A percentile compares a stretch with the other conserved stretches of the same genome.
phyloP scores from a whole-genome alignment of 2,113 vertebrate genomes.

The Callipepla squamata region DNA sequence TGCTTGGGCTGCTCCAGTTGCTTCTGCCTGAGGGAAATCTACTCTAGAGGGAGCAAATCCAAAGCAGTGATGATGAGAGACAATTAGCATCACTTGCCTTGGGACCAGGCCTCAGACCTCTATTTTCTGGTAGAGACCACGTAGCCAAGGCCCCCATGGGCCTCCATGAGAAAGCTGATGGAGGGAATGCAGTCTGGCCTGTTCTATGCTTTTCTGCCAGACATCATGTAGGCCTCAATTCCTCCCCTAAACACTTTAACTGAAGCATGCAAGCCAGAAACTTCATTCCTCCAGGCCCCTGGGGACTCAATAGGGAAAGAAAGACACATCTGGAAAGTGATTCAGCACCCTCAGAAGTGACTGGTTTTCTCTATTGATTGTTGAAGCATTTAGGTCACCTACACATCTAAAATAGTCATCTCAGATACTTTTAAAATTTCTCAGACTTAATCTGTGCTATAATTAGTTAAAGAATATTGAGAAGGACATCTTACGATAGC shows the following conservation, averaged over 20 bases:
- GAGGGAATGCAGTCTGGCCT: constrained; percentile 45
- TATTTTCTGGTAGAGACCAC: not conserved
- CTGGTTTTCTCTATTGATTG: not conserved
- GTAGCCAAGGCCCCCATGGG: not conserved
- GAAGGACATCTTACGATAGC: not conserved
- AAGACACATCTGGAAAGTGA: constrained; percentile 13
- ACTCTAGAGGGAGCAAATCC: not conserved
- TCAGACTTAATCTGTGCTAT: not conserved
- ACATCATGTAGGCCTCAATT: constrained; percentile 18
- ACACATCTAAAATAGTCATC: not conserved
- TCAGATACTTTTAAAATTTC: not conserved
- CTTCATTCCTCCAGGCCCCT: not conserved
- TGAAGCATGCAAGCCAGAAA: constrained; percentile 27
- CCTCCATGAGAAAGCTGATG: constrained; percentile 2
- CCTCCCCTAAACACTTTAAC: constrained; percentile 6
- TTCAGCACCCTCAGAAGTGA: not conserved
- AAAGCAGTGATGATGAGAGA: rapidly evolving
- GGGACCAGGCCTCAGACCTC: not conserved
- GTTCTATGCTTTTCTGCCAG: constrained; percentile 18
- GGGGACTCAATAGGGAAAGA: not conserved
- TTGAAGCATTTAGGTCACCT: not conserved
- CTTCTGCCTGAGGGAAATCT: not conserved
- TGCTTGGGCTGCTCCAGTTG: not conserved
- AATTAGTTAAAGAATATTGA: not conserved
- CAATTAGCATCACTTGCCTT: not conserved